Base-by-base conservation (phyloP, 2,797 vertebrate genomes). In the Antennarius maculatus region DNA sequence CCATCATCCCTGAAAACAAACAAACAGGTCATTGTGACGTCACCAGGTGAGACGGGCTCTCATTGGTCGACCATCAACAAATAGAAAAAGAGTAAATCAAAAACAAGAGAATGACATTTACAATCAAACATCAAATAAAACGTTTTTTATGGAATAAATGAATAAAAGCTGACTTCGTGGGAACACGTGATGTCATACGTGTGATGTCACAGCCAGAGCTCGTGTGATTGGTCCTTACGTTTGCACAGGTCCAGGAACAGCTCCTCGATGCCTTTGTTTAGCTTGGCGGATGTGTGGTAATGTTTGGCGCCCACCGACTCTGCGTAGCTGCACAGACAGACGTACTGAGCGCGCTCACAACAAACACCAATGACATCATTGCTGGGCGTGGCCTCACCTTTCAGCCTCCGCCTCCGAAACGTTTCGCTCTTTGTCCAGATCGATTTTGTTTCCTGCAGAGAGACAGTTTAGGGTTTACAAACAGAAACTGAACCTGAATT, bases 261-360 rank as follows among this genome's bases (percentile, higher is more conserved):
- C 84, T 99, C 97, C 90, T 99, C 97, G 57, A 99, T 99, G 92
- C 97, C 97, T 94, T 98, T 97, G 86, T 98, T 99, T 86, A 98
- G 88, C 92, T 99, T 99, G 86, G 97, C 97, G 68, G 97, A 99
- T 6, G 97, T 96, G 88, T 97, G 97, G 88, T 98, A 99, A 91
- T 99, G 97, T 94, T 94, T 98, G 88, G 97, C 97, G 77, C 97
- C 97, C 69, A 99, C 97, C 41, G 97, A 99, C 86, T 97, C 96
- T 39, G 97, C 94, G 55, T 99, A 99, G 84, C 97, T 99, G 31
- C 14, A 55, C 11, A 55, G 9, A 55, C 1, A 50, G 17, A 37
- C 1, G 37, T 12, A 14, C 11, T 18, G 15, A 55, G 43, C 37
- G 23, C 49, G 49, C 8, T 29, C 51, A 53, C 15, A 46, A 16